Evolutionary conservation across 2,113 vertebrate species (phyloP), one percentile per base, ranked within the genome.

Genomic region (Leuciscus idus): DNA sequence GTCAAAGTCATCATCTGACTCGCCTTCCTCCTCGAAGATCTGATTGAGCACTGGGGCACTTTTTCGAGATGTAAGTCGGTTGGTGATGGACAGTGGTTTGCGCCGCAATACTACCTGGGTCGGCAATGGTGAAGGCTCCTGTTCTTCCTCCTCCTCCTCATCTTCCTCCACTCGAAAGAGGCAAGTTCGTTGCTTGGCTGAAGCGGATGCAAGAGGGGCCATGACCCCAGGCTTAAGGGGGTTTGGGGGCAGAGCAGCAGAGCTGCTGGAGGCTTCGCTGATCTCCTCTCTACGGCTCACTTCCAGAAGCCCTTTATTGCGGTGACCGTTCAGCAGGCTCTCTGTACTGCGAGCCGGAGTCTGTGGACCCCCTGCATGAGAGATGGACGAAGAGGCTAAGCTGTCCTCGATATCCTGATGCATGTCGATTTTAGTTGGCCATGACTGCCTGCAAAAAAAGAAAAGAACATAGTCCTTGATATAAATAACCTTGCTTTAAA

Each of bases 11-110:
- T 99, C 98, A 1, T 99, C 98, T 0, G 98, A 99, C 91, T 99
- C 98, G 0, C 97, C 98, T 87, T 99, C 97, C 92, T 99, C 98
- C 91, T 99, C 98, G 0, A 98, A 99, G 93, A 99, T 99, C 91
- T 99, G 98, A 90, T 99, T 99, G 85, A 99, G 97, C 26, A 99
- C 97, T 0, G 98, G 98, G 0, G 98, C 97, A 0, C 98, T 99
- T 92, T 98, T 99, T 43, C 98, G 91, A 0, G 98, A 98, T 0
- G 98, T 98, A 1, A 99, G 96, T 28, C 98, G 96, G 89, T 98
- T 99, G 91, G 97, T 99, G 92, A 99, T 96, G 0, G 97, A 98
- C 0, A 96, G 96, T 0, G 98, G 96, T 90, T 99, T 99, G 21
- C 97, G 96, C 1, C 97, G 96, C 89, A 99, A 86, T 43, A 99